These are phyloP conservation scores for Acleris sparsana DNA, from an alignment of 2,888 invertebrate species.

Conservation along the genomic window DNA sequence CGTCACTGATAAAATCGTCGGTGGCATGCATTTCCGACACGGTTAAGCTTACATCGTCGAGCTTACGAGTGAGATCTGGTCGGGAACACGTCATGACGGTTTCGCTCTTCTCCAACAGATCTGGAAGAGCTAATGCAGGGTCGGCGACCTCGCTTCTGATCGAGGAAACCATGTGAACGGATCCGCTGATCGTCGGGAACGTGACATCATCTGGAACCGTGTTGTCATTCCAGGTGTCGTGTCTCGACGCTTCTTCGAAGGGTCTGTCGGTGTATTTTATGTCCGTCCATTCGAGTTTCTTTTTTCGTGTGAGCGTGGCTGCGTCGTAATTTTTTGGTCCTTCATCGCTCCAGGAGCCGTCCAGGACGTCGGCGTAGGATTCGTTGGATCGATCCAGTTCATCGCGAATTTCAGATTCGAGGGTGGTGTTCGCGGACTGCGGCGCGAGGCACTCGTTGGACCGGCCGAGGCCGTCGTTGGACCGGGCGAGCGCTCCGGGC, in stretches of 20 bases:
- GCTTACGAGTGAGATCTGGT: slow-evolving; percentile 70
- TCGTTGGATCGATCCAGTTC: slow-evolving; percentile 78
- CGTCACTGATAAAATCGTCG: slow-evolving; percentile 45
- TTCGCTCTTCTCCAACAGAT: slow-evolving; percentile 72
- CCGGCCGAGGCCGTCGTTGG: slow-evolving; percentile 70
- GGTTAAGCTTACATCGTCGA: slow-evolving; percentile 57
- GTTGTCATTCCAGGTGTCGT: slow-evolving; percentile 92
- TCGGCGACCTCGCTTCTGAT: slow-evolving; percentile 85
- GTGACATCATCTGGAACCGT: slow-evolving; percentile 90
- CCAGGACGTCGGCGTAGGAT: slow-evolving; percentile 73
- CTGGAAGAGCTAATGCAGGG: slow-evolving; percentile 62
- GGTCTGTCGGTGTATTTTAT: slow-evolving; percentile 50
- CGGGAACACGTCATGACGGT: slow-evolving; percentile 54
- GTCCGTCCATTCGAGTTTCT: slow-evolving; percentile 65
- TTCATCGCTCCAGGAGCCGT: slow-evolving; percentile 68
- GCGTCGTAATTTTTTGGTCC: slow-evolving; percentile 44
- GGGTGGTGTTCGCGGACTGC: slow-evolving; percentile 48
- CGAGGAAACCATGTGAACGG: slow-evolving; percentile 88
- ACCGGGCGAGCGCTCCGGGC: slow-evolving; percentile 59
- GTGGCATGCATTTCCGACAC: slow-evolving; percentile 47
- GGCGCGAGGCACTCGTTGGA: slow-evolving; percentile 79
- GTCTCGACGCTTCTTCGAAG: slow-evolving; percentile 49
- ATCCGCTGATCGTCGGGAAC: slow-evolving; percentile 91
- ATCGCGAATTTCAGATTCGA: slow-evolving; percentile 57
- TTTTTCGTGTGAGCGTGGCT: slow-evolving; percentile 51